phyloP scores from a whole-genome alignment of 2,113 vertebrate genomes.

The Pelodiscus sinensis region DNA sequence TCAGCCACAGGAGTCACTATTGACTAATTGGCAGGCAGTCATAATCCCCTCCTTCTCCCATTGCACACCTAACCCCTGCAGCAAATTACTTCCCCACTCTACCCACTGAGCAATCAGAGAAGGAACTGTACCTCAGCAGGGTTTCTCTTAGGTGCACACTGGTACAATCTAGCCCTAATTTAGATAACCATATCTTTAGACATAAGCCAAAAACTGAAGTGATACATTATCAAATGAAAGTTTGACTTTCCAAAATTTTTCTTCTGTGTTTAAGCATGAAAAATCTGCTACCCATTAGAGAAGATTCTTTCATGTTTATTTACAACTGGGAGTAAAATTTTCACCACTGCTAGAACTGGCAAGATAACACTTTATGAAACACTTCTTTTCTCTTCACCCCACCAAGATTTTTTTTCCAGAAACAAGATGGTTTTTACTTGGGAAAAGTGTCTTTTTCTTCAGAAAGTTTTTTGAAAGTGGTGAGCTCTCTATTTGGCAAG shows the following conservation, averaged over 20 bases:
- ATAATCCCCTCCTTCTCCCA: background rate
- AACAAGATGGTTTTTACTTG: background rate
- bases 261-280: background rate
- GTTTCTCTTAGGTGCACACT: background rate
- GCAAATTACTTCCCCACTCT: background rate
- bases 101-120: background rate
- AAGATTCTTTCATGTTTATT: background rate
- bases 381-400: background rate
- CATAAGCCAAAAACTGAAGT: constrained; percentile 18
- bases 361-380: background rate
- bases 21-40: background rate
- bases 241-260: background rate
- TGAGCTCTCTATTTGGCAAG: background rate
- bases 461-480: background rate
- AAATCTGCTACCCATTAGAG: background rate
- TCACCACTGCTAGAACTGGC: background rate
- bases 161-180: constrained; percentile 14
- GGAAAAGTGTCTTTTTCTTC: background rate
- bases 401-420: background rate
- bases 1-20: background rate
- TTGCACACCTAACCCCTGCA: background rate
- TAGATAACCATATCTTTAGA: background rate
- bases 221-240: background rate
- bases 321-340: background rate
- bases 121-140: background rate